phyloP scores from a whole-genome alignment of 2,888 invertebrate genomes.

The Aspidiotus destructor region DNA sequence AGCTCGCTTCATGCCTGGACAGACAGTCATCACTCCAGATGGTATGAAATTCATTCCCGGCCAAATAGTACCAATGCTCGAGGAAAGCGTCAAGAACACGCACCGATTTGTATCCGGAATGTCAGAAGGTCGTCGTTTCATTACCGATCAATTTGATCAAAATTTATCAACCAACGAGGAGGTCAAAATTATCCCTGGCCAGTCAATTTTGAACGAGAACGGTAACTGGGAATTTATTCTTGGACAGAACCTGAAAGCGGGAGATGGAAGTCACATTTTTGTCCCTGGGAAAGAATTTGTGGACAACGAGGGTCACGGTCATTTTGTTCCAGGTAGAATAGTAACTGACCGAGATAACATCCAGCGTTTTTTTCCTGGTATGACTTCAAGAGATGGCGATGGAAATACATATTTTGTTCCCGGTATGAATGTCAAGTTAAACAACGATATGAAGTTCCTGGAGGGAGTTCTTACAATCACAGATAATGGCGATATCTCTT shows the following conservation, averaged over 20 bases:
- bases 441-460: conserved; percentile 54
- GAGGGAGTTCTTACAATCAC: conserved; percentile 56
- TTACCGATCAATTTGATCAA: conserved; percentile 51
- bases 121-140: conserved; percentile 55
- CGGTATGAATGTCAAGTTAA: conserved; percentile 53
- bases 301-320: conserved; percentile 49
- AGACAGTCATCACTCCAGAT: conserved; percentile 59
- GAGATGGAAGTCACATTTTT: conserved; percentile 58
- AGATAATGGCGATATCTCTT: conserved; percentile 49
- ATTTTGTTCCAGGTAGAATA: conserved; percentile 66
- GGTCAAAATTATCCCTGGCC: conserved; percentile 61
- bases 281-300: conserved; percentile 60
- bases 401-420: conserved; percentile 57
- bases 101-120: conserved; percentile 55
- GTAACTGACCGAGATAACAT: conserved; percentile 62
- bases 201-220: conserved; percentile 59
- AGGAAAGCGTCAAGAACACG: conserved; percentile 38
- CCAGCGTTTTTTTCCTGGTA: conserved; percentile 54
- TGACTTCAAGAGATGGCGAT: conserved; percentile 49
- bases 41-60: conserved; percentile 67
- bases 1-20: conserved; percentile 59
- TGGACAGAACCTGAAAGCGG: conserved; percentile 60
- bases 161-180: conserved; percentile 41
- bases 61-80: conserved; percentile 52
- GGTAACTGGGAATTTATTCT: conserved; percentile 56